A percentile compares a stretch with the other conserved stretches of the same genome.
Evolutionary conservation across 2,888 invertebrate genomes (phyloP).

Genomic region (Folsomia candida): DNA sequence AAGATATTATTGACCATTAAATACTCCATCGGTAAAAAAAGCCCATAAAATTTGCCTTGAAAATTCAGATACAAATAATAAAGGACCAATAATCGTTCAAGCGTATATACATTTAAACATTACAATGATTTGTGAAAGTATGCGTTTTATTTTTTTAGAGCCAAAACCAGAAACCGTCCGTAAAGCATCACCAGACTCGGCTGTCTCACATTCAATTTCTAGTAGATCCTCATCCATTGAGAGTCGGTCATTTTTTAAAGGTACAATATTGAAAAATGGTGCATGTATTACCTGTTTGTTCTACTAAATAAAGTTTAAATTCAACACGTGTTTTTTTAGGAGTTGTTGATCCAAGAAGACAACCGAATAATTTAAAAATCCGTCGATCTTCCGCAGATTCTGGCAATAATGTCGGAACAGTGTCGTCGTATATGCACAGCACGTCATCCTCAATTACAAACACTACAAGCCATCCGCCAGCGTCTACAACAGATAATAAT

Average conservation of each 20-base stretch:
- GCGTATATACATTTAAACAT: too few relatives aligned
- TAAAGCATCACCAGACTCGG: slow-evolving; percentile 50
- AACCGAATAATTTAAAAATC: slow-evolving; percentile 42
- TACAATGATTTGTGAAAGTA: too few relatives aligned
- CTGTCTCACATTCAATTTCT: background rate
- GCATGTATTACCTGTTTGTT: background rate
- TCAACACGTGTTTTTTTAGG: slow-evolving; percentile 4
- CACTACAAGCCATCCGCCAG: background rate
- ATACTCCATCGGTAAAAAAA: too few relatives aligned
- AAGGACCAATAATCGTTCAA: too few relatives aligned
- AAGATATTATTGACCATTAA: too few relatives aligned
- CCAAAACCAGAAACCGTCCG: slow-evolving; percentile 50
- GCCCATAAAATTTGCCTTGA: too few relatives aligned
- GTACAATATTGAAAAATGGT: background rate
- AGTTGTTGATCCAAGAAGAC: slow-evolving; percentile 40
- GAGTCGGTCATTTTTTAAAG: background rate
- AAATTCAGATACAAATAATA: too few relatives aligned
- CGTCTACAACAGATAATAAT: slow-evolving; percentile 22
- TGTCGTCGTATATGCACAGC: slow-evolving; percentile 19
- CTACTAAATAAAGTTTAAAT: background rate
- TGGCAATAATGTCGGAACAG: slow-evolving; percentile 31
- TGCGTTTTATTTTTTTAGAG: too few relatives aligned
- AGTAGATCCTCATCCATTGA: background rate
- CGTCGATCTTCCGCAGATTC: slow-evolving; percentile 49
- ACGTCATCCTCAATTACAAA: slow-evolving; percentile 15